Base-by-base conservation (phyloP, 2,113 vertebrate species). In the Penelope pileata region DNA sequence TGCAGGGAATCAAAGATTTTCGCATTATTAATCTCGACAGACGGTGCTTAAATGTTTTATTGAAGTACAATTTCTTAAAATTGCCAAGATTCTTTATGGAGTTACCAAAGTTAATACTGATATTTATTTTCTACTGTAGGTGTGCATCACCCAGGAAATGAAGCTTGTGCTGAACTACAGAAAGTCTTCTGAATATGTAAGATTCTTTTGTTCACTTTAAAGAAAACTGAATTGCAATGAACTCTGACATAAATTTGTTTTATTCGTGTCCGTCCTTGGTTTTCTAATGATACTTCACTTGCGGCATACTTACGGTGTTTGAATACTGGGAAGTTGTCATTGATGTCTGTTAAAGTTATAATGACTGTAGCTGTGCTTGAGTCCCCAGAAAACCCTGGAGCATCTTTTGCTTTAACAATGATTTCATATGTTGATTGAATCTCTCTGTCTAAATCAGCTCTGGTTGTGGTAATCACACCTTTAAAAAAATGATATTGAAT, bases 281-380 rank as follows among this genome's bases (percentile, higher is more conserved):
- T 80, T 63, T 27, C 38, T 36, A 16, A 38, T 10, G 27, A 7
- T 6, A 7, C 34, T 16, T 64, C 0, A 4, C 18, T 58, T 29
- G 59, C 9, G 9, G 4, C 48, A 18, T 76, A 94, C 98, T 98
- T 96, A 99, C 99, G 2, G 92, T 93, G 85, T 56, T 97, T 98
- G 95, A 99, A 99, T 53, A 97, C 95, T 3, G 99, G 98, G 18
- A 98, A 97, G 95, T 99, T 99, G 97, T 99, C 99, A 2, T 99
- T 99, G 95, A 97, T 95, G 87, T 99, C 99, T 0, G 58, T 93
- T 91, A 99, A 90, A 14, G 82, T 98, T 95, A 99, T 98, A 77
- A 97, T 96, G 76, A 99, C 98, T 0, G 98, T 98, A 69, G 98
- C 98, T 12, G 98, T 99, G 93, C 98, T 97, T 1, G 97, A 98